These are phyloP conservation scores for Regulus satrapa DNA, from an alignment of 2,113 vertebrate species.

Conservation along the genomic window DNA sequence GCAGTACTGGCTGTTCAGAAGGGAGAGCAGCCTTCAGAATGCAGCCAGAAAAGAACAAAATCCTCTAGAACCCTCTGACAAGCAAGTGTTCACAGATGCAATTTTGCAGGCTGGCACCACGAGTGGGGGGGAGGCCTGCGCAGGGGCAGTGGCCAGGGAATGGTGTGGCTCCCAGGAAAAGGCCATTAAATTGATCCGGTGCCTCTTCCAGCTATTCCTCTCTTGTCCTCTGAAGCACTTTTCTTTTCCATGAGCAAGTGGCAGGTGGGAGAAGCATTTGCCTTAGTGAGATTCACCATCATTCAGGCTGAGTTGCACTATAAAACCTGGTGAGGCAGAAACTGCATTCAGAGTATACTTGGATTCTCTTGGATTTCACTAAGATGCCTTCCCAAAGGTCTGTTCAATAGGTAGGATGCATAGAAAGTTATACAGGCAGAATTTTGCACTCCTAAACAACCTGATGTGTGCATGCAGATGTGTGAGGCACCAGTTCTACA, in stretches of 20 bases:
- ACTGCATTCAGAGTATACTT: not conserved
- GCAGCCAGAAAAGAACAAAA: not conserved
- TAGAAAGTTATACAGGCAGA: not conserved
- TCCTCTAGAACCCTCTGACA: not conserved
- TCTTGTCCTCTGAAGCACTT: not conserved
- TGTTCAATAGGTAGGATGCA: not conserved
- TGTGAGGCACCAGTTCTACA: not conserved
- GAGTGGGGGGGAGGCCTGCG: not conserved
- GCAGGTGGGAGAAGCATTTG: not conserved
- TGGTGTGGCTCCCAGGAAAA: not conserved
- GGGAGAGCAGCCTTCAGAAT: not conserved
- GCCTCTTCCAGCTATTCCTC: not conserved
- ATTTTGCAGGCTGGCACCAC: rapidly evolving
- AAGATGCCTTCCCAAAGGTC: not conserved
- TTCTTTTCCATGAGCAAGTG: not conserved
- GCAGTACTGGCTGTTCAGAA: not conserved
- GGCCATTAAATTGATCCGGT: not conserved
- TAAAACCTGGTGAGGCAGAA: not conserved
- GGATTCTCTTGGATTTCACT: not conserved
- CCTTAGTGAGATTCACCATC: not conserved
- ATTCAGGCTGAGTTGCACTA: not conserved
- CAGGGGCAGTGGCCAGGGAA: not conserved
- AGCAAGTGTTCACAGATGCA: not conserved
- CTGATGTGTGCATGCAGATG: not conserved
- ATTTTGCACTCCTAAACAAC: not conserved